A percentile compares a stretch with the other conserved stretches of the same genome.
These are phyloP conservation scores for Xestoiulus laeticollis DNA, from an alignment of 2,888 invertebrate genomes.

Conservation along the genomic window DNA sequence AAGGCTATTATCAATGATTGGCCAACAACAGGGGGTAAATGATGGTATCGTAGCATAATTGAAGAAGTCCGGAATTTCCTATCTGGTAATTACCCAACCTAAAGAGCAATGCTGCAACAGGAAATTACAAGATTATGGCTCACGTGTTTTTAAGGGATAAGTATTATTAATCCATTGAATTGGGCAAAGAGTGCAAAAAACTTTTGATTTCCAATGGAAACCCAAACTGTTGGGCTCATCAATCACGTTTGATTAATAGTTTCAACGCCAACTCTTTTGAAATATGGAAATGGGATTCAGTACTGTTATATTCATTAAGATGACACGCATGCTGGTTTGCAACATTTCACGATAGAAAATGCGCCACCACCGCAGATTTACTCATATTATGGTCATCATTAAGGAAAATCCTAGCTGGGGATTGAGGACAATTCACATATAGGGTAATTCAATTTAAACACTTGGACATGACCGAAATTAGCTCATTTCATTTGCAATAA, in stretches of 20 bases:
- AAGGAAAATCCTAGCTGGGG: not conserved
- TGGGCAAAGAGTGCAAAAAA: not conserved
- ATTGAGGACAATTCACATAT: not conserved
- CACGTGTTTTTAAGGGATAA: not conserved
- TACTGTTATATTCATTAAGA: not conserved
- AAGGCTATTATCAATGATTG: not conserved
- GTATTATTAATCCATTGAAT: not conserved
- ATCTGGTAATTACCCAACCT: not conserved
- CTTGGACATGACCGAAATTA: not conserved
- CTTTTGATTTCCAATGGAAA: not conserved
- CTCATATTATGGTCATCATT: constrained; percentile 22
- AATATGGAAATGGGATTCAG: not conserved
- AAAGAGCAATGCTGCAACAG: not conserved
- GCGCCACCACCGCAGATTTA: constrained; percentile 3
- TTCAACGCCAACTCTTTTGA: not conserved
- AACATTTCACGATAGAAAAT: not conserved
- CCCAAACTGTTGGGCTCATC: not conserved
- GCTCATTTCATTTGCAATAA: not conserved
- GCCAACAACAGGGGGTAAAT: not conserved
- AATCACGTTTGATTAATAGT: constrained; percentile 28
- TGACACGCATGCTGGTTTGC: not conserved
- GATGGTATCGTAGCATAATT: not conserved
- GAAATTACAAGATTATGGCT: not conserved
- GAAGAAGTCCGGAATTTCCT: not conserved
- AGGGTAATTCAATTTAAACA: not conserved